Conservation (phyloP, 1,140 invertebrate species). For the Neodiprion virginianus region DNA sequence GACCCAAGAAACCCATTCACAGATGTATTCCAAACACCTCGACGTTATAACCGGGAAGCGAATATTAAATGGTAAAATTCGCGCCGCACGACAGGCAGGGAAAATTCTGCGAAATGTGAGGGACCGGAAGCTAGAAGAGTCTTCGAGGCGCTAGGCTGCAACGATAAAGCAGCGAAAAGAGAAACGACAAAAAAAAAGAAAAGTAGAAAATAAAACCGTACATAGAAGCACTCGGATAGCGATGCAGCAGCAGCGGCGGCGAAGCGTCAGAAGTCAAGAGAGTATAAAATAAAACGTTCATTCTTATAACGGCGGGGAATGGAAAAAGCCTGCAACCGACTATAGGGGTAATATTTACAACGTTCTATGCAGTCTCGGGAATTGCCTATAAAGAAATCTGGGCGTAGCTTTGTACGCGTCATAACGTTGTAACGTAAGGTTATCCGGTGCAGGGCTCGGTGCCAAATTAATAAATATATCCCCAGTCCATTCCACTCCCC, state of each 20-base stretch:
- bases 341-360: constrained; percentile 51
- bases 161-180: constrained; percentile 9
- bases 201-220: constrained; percentile 1
- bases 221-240: constrained; percentile 2
- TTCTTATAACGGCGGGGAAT: background rate
- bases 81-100: constrained; percentile 23
- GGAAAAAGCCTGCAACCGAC: constrained; percentile 9
- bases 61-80: constrained; percentile 18
- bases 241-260: background rate
- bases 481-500: constrained; percentile 45
- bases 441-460: constrained; percentile 34
- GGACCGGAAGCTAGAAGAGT: background rate
- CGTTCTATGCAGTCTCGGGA: constrained; percentile 50
- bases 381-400: constrained; percentile 63
- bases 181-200: constrained; percentile 12
- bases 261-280: background rate
- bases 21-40: constrained; percentile 9
- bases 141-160: constrained; percentile 11
- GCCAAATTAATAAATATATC: constrained; percentile 64
- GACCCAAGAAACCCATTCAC: constrained; percentile 18
- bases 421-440: constrained; percentile 57
- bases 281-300: background rate
- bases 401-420: constrained; percentile 59
- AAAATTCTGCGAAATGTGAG: background rate
- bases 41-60: constrained; percentile 2